Evolutionary conservation across 1,140 invertebrate genomes (phyloP).

Genomic region (Solenopsis fugax): DNA sequence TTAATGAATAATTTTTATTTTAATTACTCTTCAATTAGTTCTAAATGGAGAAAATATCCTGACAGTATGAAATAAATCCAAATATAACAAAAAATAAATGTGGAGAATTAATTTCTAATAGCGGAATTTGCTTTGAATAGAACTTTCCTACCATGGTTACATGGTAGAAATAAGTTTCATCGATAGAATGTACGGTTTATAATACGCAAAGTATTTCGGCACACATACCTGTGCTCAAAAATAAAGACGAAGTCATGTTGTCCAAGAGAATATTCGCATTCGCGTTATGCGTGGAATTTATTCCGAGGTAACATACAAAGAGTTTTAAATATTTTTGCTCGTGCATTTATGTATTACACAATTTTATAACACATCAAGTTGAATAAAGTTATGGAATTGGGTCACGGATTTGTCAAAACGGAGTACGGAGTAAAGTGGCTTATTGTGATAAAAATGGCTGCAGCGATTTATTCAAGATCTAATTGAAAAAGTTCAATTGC

Average conservation of each 20-base stretch:
- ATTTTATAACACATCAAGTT: slow-evolving; percentile 18
- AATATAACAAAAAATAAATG: slow-evolving; percentile 3
- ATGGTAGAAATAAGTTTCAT: slow-evolving; percentile 38
- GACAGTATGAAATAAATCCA: slow-evolving; percentile 14
- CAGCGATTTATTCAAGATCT: slow-evolving; percentile 23
- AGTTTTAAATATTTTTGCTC: slow-evolving; percentile 49
- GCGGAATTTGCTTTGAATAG: slow-evolving; percentile 18
- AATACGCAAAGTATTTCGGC: slow-evolving; percentile 43
- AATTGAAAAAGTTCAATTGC: slow-evolving; percentile 9
- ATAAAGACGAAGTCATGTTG: slow-evolving; percentile 44
- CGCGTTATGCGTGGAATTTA: slow-evolving; percentile 51
- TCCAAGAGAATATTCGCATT: slow-evolving; percentile 27
- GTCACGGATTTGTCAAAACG: neutral
- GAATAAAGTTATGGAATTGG: slow-evolving; percentile 15
- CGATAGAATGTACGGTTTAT: slow-evolving; percentile 54
- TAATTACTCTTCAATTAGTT: slow-evolving; percentile 16
- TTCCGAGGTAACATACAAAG: slow-evolving; percentile 39
- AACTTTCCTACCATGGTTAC: slow-evolving; percentile 22
- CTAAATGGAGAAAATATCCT: slow-evolving; percentile 2
- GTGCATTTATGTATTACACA: slow-evolving; percentile 19
- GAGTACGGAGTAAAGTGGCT: neutral
- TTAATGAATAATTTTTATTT: neutral
- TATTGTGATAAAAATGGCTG: neutral
- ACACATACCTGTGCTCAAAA: slow-evolving; percentile 20
- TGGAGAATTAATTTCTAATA: neutral